Conservation (phyloP, 2,888 invertebrate genomes). For the Ophraella communa region DNA sequence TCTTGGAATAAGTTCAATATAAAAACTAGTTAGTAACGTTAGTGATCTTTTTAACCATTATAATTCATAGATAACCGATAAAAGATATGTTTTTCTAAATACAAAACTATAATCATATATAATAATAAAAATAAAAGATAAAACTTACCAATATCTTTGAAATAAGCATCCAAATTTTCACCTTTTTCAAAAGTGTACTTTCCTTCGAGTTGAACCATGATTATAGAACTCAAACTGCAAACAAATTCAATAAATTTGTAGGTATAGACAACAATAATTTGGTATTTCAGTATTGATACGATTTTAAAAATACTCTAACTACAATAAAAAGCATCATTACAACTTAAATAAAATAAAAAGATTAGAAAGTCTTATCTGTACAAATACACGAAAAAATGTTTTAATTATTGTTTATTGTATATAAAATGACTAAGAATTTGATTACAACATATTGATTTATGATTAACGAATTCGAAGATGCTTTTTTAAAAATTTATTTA, state of each 20-base stretch:
- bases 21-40: no score
- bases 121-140: background rate
- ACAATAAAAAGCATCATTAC: constrained; percentile 5
- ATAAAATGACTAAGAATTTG: background rate
- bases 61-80: no score
- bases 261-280: background rate
- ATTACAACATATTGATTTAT: background rate
- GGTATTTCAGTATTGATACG: background rate
- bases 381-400: background rate
- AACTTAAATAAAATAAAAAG: constrained; percentile 8
- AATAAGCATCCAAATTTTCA: constrained; percentile 72
- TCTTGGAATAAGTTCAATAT: no score
- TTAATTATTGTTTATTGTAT: constrained; percentile 15
- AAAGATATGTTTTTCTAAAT: no score
- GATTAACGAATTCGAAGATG: no score
- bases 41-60: no score
- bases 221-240: constrained; percentile 27
- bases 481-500: no score
- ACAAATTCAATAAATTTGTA: background rate
- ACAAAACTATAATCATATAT: no score
- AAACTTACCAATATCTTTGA: constrained; percentile 66
- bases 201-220: constrained; percentile 67
- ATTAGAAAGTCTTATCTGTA: constrained; percentile 13
- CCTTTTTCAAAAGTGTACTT: constrained; percentile 70
- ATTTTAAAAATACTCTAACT: background rate